Base-by-base conservation (phyloP, 2,797 vertebrate genomes). In the Arrhamphus sclerolepis region DNA sequence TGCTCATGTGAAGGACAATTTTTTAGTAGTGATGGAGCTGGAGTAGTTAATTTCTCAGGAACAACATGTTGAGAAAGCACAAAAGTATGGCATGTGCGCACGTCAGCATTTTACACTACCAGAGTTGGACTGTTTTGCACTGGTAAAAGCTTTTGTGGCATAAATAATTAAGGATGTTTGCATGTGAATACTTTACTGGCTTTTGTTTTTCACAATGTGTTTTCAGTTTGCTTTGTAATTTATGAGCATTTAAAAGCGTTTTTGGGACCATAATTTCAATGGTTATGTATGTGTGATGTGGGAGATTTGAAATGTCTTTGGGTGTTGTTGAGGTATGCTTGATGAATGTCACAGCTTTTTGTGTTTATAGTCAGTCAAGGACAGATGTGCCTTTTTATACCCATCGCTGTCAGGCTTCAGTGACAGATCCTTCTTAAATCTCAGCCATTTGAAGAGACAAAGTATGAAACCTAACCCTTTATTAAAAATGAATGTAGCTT, bases 141-240 rank as follows among this genome's bases (percentile, higher is more conserved):
- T 56, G 51, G 44, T 72, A 34, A 77, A 75, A 66, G 41, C 72
- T 78, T n/a, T 81, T 78, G 79, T 68, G 78, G 72, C 46, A 41
- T 69, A 38, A 76, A 63, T 39, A 48, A 22, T 47, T 58, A 60
- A 66, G 78, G 52, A 70, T 80, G 73, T 83, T 83, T 58, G 20
- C 42, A 70, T 66, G 28, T 29, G 41, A 74, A 57, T 62, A 52
- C n/a, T 75, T 84, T 59, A 60, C 57, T 49, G 39, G 46, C 2
- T 26, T 73, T 83, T 69, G 41, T 65, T 81, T 65, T 57, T 55
- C 34, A 19, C 47, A 66, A 66, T 76, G 43, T 84, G 73, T 82
- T 87, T 81, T 62, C 46, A 75, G 42, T 87, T 71, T 62, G 31
- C 53, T 77, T 66, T 57, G 26, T 69, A 53, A 68, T 82, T 75